These are phyloP conservation scores for Sepiola atlantica DNA, from an alignment of 2,888 invertebrate species.

Conservation along the genomic window DNA sequence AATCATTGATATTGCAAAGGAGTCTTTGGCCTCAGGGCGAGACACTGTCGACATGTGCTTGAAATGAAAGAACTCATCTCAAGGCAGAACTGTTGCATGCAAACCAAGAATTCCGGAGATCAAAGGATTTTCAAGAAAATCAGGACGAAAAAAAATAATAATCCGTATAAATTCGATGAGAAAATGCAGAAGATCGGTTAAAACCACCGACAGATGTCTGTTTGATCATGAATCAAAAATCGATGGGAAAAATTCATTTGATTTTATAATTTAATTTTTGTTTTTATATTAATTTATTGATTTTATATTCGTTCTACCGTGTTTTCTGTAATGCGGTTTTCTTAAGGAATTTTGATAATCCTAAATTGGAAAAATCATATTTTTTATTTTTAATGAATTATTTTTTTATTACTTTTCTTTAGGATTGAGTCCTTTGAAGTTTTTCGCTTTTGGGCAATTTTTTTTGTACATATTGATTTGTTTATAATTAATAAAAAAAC, in stretches of 20 bases:
- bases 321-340: not conserved
- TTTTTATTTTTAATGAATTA: not conserved
- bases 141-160: not conserved
- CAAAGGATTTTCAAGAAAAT: not conserved
- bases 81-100: not conserved
- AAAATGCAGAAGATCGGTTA: not conserved
- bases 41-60: not conserved
- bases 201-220: not conserved
- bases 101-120: not conserved
- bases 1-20: not conserved
- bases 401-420: not conserved
- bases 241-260: not conserved
- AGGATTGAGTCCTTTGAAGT: not conserved
- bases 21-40: not conserved
- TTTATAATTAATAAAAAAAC: no score
- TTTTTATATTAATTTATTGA: not conserved
- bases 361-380: not conserved
- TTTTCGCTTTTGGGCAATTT: not conserved
- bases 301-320: not conserved
- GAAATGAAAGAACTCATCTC: constrained; percentile 1
- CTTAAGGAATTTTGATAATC: not conserved
- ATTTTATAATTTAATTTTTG: not conserved
- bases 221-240: not conserved
- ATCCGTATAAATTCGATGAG: no score
- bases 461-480: not conserved